Conservation (phyloP, 2,888 invertebrate genomes). For the Dasypogon diadema region DNA sequence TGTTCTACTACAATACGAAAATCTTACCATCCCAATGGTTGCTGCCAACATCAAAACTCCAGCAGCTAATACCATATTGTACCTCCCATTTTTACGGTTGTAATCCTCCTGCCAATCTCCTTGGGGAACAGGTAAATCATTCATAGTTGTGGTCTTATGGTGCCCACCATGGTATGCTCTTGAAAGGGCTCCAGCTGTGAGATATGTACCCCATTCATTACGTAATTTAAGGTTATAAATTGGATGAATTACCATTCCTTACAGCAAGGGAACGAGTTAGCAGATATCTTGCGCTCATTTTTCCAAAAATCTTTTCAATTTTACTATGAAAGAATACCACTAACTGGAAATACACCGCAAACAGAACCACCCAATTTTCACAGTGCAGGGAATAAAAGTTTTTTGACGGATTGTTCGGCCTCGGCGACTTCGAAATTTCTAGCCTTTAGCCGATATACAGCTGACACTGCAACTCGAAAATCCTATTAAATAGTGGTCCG, state of each 20-base stretch:
- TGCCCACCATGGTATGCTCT: slow-evolving; percentile 61
- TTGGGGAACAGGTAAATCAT: slow-evolving; percentile 81
- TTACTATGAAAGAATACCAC: too few relatives aligned
- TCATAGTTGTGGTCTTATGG: slow-evolving; percentile 71
- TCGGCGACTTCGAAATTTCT: too few relatives aligned
- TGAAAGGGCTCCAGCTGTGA: slow-evolving; percentile 63
- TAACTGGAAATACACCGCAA: too few relatives aligned
- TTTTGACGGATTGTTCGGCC: too few relatives aligned
- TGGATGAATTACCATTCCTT: slow-evolving; percentile 38
- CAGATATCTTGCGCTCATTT: slow-evolving; percentile 18
- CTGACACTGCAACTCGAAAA: too few relatives aligned
- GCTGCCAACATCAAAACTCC: slow-evolving; percentile 72
- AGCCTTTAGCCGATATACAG: too few relatives aligned
- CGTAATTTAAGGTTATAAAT: slow-evolving; percentile 48
- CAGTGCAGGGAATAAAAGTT: too few relatives aligned
- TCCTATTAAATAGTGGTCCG: too few relatives aligned
- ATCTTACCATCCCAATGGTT: slow-evolving; percentile 64
- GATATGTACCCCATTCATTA: slow-evolving; percentile 16
- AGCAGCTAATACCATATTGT: slow-evolving; percentile 75
- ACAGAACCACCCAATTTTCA: too few relatives aligned
- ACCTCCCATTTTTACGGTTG: slow-evolving; percentile 75
- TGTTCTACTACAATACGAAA: not conserved
- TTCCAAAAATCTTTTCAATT: not conserved
- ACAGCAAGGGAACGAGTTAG: not conserved
- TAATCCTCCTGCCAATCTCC: slow-evolving; percentile 83